A percentile compares a stretch with the other conserved stretches of the same genome.
Conservation (phyloP, 2,113 vertebrate genomes). For the Fulmarus glacialis region DNA sequence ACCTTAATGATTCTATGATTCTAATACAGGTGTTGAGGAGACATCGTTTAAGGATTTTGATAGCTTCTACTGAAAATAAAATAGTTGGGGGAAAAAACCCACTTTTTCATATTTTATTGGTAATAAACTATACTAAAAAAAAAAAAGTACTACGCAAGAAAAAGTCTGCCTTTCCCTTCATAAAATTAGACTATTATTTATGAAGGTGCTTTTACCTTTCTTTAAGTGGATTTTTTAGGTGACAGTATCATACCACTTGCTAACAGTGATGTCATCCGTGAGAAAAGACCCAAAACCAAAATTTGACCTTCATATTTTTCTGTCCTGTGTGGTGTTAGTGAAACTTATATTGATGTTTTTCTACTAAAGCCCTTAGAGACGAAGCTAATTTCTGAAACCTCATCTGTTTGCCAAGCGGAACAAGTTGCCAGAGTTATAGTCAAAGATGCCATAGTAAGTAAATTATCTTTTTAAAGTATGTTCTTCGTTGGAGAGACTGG, state of each 20-base stretch:
- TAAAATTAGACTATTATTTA: not conserved
- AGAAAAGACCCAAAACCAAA: not conserved
- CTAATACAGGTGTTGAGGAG: not conserved
- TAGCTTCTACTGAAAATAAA: not conserved
- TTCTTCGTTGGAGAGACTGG: not conserved
- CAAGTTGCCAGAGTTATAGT: slow-evolving; percentile 94
- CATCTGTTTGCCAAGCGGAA: slow-evolving; percentile 91
- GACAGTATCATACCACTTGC: not conserved
- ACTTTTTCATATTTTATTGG: not conserved
- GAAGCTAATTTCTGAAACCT: slow-evolving; percentile 91
- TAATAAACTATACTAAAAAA: not conserved
- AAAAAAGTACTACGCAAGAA: not conserved
- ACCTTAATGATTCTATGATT: too few relatives aligned
- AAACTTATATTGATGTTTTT: not conserved
- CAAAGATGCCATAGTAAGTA: slow-evolving; percentile 92
- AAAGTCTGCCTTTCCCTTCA: not conserved
- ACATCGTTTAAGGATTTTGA: not conserved
- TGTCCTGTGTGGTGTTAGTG: not conserved
- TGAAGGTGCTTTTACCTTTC: not conserved
- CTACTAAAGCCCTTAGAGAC: slow-evolving; percentile 89
- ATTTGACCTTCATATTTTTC: not conserved
- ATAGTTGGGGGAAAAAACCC: not conserved
- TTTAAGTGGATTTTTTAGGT: not conserved
- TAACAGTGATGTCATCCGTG: not conserved
- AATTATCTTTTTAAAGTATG: not conserved